Conservation (phyloP, 2,888 invertebrate species). For the Digitonthophagus gazella region DNA sequence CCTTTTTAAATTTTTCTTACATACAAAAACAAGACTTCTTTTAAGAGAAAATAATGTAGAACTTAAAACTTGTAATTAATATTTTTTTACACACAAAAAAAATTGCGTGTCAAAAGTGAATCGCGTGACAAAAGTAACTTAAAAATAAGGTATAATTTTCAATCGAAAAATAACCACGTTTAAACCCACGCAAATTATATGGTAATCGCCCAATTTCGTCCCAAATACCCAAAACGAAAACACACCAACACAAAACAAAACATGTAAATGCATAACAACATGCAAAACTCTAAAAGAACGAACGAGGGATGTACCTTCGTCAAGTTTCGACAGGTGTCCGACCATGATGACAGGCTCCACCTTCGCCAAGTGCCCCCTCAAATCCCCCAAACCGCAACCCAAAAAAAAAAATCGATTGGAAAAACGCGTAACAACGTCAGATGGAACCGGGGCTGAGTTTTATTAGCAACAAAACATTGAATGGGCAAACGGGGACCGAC, state of each 20-base stretch:
- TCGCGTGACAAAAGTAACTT: neutral
- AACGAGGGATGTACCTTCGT: neutral
- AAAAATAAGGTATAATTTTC: neutral
- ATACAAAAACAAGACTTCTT: neutral
- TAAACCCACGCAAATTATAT: neutral
- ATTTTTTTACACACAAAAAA: neutral
- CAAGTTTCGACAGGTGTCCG: neutral
- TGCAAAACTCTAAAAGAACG: neutral
- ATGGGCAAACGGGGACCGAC: constrained; percentile 25
- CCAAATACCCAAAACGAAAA: neutral
- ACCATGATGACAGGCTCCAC: neutral
- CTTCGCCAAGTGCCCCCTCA: neutral
- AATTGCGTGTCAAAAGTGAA: neutral
- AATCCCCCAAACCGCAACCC: no score
- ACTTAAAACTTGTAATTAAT: no score
- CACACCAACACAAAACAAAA: neutral
- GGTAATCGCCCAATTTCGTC: neutral
- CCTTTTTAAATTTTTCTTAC: no score
- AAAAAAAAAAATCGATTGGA: neutral
- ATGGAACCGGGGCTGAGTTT: constrained; percentile 5
- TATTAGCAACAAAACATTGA: constrained; percentile 25
- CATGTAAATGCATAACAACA: no score
- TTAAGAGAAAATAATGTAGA: no score
- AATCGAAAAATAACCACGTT: no score
- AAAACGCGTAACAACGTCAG: neutral